phyloP scores from a whole-genome alignment of 1,140 invertebrate species.

The Pomacea maculata region DNA sequence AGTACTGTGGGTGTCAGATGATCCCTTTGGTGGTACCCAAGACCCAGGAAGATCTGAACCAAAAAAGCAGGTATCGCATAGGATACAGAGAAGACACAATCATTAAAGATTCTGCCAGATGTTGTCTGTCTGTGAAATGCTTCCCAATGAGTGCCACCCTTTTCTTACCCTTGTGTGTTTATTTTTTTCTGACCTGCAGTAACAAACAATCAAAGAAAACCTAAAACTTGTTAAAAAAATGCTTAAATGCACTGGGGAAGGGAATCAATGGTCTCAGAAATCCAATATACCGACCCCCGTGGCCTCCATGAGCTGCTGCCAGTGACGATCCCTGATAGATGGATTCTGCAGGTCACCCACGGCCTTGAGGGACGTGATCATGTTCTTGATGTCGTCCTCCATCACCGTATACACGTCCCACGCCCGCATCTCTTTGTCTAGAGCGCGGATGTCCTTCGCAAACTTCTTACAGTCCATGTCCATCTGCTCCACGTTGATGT shows the following conservation, averaged over 20 bases:
- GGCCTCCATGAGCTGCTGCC: conserved; percentile 94
- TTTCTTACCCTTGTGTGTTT: too few relatives aligned
- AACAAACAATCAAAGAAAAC: not conserved
- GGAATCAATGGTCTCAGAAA: not conserved
- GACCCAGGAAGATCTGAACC: too few relatives aligned
- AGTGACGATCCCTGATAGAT: conserved; percentile 93
- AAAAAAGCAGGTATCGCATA: too few relatives aligned
- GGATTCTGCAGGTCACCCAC: conserved; percentile 96
- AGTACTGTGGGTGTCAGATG: too few relatives aligned
- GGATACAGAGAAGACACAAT: too few relatives aligned
- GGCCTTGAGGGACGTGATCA: conserved; percentile 71
- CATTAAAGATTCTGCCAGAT: too few relatives aligned
- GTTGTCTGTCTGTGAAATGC: too few relatives aligned
- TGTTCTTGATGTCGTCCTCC: conserved; percentile 65
- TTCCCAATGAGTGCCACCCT: too few relatives aligned
- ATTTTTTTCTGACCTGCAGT: not conserved
- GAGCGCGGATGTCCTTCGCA: conserved; percentile 75
- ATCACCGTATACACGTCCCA: conserved; percentile 82
- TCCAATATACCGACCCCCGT: conserved; percentile 78
- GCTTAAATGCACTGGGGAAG: not conserved
- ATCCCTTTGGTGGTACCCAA: too few relatives aligned
- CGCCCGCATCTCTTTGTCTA: conserved; percentile 87
- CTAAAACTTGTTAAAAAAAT: not conserved
- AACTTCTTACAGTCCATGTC: conserved; percentile 98
- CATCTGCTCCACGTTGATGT: conserved; percentile 97